Percentiles rank a stretch among this genome's conserved stretches.
Conservation (phyloP, 2,888 invertebrate genomes). For the Colletes collaris region DNA sequence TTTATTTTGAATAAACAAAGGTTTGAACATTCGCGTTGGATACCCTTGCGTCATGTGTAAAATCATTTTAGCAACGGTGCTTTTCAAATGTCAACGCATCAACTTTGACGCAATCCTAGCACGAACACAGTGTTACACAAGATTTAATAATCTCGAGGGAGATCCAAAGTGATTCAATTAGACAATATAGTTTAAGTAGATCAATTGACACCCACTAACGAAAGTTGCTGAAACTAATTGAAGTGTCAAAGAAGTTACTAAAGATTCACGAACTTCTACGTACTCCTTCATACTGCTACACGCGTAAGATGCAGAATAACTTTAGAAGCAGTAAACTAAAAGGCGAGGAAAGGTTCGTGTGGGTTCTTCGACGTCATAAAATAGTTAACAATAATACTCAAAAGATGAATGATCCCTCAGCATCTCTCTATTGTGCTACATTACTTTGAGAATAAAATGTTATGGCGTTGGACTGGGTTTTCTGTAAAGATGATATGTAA, state of each 20-base stretch:
- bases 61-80: no score
- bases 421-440: no score
- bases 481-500: no score
- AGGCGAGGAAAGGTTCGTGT: no score
- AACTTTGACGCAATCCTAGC: neutral
- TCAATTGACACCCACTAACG: constrained; percentile 2
- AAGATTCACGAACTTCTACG: neutral
- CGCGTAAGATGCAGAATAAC: neutral
- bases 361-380: neutral
- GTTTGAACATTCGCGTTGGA: no score
- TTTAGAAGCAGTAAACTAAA: neutral
- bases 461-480: no score
- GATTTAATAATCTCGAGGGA: neutral
- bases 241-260: neutral
- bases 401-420: no score
- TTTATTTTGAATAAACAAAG: no score
- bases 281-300: neutral
- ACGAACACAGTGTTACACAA: neutral
- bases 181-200: neutral
- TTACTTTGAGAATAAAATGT: no score
- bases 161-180: neutral
- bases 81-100: neutral
- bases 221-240: neutral
- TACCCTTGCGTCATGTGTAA: no score
- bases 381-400: neutral